A percentile compares a stretch with the other conserved stretches of the same genome.
Conservation (phyloP, 1,140 invertebrate genomes). For the Centruroides sculpturatus region DNA sequence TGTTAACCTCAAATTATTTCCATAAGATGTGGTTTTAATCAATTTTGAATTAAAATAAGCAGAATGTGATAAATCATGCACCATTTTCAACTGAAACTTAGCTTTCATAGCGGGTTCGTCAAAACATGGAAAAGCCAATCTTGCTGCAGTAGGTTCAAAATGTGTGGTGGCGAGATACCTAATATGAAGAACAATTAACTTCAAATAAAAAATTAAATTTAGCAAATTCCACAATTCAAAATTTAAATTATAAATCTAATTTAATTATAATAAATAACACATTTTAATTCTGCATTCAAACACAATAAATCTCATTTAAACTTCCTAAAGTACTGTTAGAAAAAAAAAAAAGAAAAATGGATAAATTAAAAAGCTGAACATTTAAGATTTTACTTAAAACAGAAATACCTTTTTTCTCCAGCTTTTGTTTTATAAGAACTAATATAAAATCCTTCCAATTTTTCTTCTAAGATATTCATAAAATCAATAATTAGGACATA, state of each 20-base stretch:
- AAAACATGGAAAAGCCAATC: constrained; percentile 90
- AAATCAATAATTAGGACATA: constrained; percentile 74
- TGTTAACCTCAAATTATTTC: constrained; percentile 10
- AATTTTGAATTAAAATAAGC: constrained; percentile 52
- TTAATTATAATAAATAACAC: no score
- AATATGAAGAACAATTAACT: background rate
- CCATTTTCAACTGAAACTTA: constrained; percentile 74
- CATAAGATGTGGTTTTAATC: constrained; percentile 8
- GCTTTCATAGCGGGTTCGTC: constrained; percentile 94
- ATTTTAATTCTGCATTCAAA: no score
- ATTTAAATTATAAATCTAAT: no score
- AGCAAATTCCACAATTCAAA: no score
- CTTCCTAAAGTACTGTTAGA: no score
- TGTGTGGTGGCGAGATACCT: constrained; percentile 86
- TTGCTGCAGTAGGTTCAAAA: constrained; percentile 86
- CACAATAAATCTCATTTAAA: no score
- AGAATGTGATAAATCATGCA: constrained; percentile 70
- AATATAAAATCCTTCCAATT: constrained; percentile 82
- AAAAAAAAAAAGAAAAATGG: no score
- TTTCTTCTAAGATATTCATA: constrained; percentile 56
- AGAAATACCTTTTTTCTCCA: constrained; percentile 55
- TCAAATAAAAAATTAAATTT: no score
- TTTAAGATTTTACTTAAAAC: no score
- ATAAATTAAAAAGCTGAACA: no score
- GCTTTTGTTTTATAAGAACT: constrained; percentile 61